These are phyloP conservation scores for Margaritifera margaritifera DNA, from an alignment of 2,888 invertebrate species.

Conservation along the genomic window DNA sequence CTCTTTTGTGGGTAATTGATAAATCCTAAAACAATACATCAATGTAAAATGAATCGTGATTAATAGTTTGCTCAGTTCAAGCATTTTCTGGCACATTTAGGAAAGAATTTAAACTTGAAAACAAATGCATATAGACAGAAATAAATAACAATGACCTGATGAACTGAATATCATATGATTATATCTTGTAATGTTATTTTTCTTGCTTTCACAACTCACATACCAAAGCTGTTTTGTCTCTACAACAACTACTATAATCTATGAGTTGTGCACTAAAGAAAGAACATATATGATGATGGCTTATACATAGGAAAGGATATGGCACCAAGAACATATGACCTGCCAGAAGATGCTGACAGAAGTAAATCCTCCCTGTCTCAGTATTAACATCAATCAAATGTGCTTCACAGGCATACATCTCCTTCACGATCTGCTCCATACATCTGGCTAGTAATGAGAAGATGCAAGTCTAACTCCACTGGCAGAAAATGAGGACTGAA, in stretches of 20 bases:
- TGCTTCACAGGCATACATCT: constrained; percentile 75
- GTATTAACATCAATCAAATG: constrained; percentile 71
- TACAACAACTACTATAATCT: not conserved
- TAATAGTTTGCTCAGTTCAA: too few relatives aligned
- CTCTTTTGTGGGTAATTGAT: too few relatives aligned
- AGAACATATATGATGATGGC: not conserved
- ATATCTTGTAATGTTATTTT: too few relatives aligned
- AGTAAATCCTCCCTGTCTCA: constrained; percentile 68
- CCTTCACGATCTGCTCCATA: constrained; percentile 79
- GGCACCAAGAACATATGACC: constrained; percentile 79
- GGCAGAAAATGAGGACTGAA: not conserved
- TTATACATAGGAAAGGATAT: constrained; percentile 73
- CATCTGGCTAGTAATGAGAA: constrained; percentile 79
- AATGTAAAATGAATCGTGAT: too few relatives aligned
- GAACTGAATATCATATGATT: too few relatives aligned
- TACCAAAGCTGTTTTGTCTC: too few relatives aligned
- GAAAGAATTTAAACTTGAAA: too few relatives aligned
- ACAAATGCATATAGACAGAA: too few relatives aligned
- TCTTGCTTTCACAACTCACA: too few relatives aligned
- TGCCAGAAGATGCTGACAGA: constrained; percentile 77
- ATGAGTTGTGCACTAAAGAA: not conserved
- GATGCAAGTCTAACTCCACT: not conserved
- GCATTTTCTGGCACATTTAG: too few relatives aligned
- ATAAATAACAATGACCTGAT: too few relatives aligned
- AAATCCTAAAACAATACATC: too few relatives aligned